Evolutionary conservation across 2,113 vertebrate species (phyloP), one percentile per base, ranked within the genome.

Genomic region (Rhombomys opimus): DNA sequence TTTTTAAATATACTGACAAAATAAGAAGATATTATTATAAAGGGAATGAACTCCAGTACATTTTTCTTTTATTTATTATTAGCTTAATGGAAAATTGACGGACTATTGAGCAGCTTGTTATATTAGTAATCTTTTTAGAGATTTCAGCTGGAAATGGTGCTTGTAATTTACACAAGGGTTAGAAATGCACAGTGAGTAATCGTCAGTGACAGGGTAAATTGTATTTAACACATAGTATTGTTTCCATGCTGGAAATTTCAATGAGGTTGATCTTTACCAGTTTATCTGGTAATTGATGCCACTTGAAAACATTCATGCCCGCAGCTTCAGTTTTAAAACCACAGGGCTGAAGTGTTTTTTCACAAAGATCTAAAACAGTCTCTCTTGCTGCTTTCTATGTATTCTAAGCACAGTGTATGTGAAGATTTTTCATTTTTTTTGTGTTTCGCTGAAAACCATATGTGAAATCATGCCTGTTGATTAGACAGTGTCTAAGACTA

Each of bases 391-490:
- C 97, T 95, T 77, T 97, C 50, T 92, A 96, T 91, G 52, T 87
- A 88, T n/a, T 92, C 7, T 52, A 67, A 96, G 35, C 65, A 85
- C 86, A 95, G 65, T 94, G 2, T 96, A 93, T 89, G 61, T 95
- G 50, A 97, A 97, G 70, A 92, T 96, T 92, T 98, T 87, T 86
- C 30, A 22, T 68, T 61, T 84, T 91, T 91, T 92, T 97, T 96
- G 91, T 89, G 97, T 93, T 98, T 96, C 97, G 94, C 41, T 97
- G 32, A 97, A 98, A 97, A 81, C 85, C 92, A 0, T 95, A 0
- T 92, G 82, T 95, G 98, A 96, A 96, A 97, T 97, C 91, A 92
- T 95, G 75, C 92, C 88, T 70, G 87, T 96, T 94, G 98, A 97
- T 91, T 97, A 90, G 81, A 91, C 95, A 89, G 57, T 98, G 38